These are phyloP conservation scores for Brachyptera putata DNA, from an alignment of 2,888 invertebrate genomes.

Conservation along the genomic window DNA sequence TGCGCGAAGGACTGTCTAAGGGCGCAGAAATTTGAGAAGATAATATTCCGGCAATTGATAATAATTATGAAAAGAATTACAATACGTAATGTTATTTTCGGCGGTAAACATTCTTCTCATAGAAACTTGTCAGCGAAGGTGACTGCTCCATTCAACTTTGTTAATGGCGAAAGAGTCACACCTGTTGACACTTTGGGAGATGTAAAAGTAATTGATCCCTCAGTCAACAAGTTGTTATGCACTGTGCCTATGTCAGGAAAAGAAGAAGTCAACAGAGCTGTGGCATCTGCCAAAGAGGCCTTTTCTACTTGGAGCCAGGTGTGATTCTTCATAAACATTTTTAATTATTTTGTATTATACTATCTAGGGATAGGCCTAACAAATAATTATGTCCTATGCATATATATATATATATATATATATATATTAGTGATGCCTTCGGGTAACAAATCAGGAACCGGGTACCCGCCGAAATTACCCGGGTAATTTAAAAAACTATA, in stretches of 20 bases:
- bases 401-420: too few species aligned
- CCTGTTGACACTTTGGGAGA: conserved; percentile 28
- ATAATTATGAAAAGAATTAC: too few species aligned
- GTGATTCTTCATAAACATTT: not conserved
- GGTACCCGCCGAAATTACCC: too few species aligned
- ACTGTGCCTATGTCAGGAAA: conserved; percentile 36
- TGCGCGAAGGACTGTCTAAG: too few species aligned
- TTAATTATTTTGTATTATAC: not conserved
- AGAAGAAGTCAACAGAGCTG: conserved; percentile 45
- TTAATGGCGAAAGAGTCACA: conserved; percentile 32
- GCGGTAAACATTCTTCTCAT: not conserved
- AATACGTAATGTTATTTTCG: too few species aligned
- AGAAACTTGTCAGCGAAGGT: not conserved
- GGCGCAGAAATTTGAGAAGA: too few species aligned
- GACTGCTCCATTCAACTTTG: conserved; percentile 35
- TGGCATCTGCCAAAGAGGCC: conserved; percentile 42
- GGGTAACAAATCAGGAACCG: too few species aligned
- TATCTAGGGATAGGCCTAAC: too few species aligned
- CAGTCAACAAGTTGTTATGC: conserved; percentile 35
- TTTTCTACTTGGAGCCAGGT: conserved; percentile 42
- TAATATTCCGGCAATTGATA: too few species aligned
- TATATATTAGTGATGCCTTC: too few species aligned
- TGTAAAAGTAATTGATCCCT: conserved; percentile 36
- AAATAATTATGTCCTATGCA: too few species aligned
- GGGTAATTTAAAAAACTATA: not conserved